Percentiles rank a stretch among this genome's conserved stretches.
Conservation (phyloP, 2,113 vertebrate genomes). For the Dascyllus trimaculatus region DNA sequence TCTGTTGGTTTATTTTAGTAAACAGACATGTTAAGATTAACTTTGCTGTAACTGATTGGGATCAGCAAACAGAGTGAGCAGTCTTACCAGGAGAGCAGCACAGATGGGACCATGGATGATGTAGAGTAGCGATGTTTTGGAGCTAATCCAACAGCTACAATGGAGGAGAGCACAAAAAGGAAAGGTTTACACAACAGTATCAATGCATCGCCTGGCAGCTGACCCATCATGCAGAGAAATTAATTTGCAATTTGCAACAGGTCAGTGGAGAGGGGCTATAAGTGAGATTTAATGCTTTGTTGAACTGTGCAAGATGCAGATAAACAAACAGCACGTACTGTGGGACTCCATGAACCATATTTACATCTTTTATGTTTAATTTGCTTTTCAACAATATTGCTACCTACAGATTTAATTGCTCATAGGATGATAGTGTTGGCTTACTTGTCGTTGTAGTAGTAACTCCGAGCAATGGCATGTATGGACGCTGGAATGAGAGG, state of each 20-base stretch:
- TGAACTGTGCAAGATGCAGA: too few species aligned
- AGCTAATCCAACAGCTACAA: constrained; percentile 97
- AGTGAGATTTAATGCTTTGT: too few species aligned
- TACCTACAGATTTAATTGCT: too few species aligned
- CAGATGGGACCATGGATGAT: constrained; percentile 98
- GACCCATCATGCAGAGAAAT: constrained; percentile 12
- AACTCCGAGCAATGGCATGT: constrained; percentile 92
- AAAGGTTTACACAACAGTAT: constrained; percentile 22
- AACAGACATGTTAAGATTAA: constrained; percentile 1
- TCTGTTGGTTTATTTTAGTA: constrained; percentile 14
- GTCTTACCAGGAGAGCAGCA: constrained; percentile 93
- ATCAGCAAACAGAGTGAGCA: not conserved
- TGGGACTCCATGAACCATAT: not conserved
- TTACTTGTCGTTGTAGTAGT: constrained; percentile 99
- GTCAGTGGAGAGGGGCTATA: too few species aligned
- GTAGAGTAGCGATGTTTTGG: constrained; percentile 96
- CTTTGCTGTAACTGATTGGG: not conserved
- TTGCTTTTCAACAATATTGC: too few species aligned
- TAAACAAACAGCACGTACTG: too few species aligned
- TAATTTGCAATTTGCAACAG: not conserved
- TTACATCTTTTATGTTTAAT: not conserved
- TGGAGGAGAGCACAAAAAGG: constrained; percentile 2
- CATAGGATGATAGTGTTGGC: constrained; percentile 27
- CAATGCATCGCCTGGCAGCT: not conserved
- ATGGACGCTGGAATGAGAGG: constrained; percentile 94